Evolutionary conservation across 1,140 invertebrate genomes (phyloP), one percentile per base, ranked within the genome.

Genomic region (Leptopilina clavipes): DNA sequence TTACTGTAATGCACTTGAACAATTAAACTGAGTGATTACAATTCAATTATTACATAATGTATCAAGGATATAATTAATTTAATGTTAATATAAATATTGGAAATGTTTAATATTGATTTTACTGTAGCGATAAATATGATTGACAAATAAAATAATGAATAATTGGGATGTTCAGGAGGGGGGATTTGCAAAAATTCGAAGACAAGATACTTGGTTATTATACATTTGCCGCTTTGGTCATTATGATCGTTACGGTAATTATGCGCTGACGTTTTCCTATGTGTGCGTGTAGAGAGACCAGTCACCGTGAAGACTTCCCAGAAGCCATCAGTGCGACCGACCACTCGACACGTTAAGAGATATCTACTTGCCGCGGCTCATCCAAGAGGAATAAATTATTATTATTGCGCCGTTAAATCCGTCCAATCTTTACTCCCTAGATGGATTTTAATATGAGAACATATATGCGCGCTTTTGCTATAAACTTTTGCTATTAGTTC

Each of bases 171-270:
- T n/a, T n/a, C n/a, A n/a, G n/a, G n/a, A n/a, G n/a, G n/a, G n/a
- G n/a, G n/a, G n/a, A n/a, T n/a, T n/a, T n/a, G 25, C 22, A 22
- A 22, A 14, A 65, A 3, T 65, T 65, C 3, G 14, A 65, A 65
- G 25, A 22, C 25, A 71, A 71, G 37, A 71, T 71, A n/a, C 70
- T 43, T 12, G n/a, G 31, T n/a, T 5, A 40, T 44, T 44, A 71
- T 12, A 73, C 37, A 40, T 40, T 76, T 74, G 73, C 65, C 71
- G 65, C 52, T 74, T 78, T 65, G 79, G 78, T 77, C 81, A 84
- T 85, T 85, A 77, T 79, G 79, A 81, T 85, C 81, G 85, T 87
- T 81, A 83, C 82, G 79, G 80, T 88, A 86, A 88, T 88, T 88
- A 86, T 81, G 83, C 80, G 82, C 83, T 85, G 85, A 86, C 82